Base-by-base conservation (phyloP, 2,888 invertebrate species). In the Tillus elongatus region DNA sequence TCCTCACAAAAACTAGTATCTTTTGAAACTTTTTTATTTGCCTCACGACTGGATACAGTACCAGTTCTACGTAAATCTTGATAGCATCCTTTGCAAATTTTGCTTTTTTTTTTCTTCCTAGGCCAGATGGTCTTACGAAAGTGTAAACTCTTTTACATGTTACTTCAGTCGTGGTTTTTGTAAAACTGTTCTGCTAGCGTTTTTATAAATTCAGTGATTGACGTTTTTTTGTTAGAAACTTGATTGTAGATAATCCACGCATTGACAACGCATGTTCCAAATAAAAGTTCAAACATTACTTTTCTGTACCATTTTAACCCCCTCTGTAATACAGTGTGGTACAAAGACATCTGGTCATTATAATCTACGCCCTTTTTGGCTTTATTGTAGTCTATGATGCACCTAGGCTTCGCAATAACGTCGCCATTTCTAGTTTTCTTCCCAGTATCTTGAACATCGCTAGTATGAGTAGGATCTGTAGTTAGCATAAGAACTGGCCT, bases 311-410 rank as follows among this genome's bases (percentile, higher is more conserved):
- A 40, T 26, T 40, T 40, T 2, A 37, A 2, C 4, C 31, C 30
- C 34, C 26, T 34, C 9, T 34, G 29, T 13, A 41, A n/a, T 3
- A 37, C 37, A 12, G 34, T 10, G 15, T 39, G 39, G 15, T 35
- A 39, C 6, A 35, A 39, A 10, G 39, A 35, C 39, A 39, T 39
- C 30, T 39, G n/a, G n/a, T n/a, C n/a, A n/a, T n/a, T n/a, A n/a
- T n/a, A n/a, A n/a, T n/a, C n/a, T n/a, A n/a, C n/a, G 39, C 19
- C 35, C 32, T 39, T 39, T 16, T 39, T 39, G 6, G 39, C 32
- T 12, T 27, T 36, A 16, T 41, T 41, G 13, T 41, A 41, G 14
- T 37, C 37, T 28, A 32, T 12, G 10, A 38, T 26, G 14, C 34
- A 37, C 15, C 19, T 30, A n/a, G 41, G 40, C 28, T 37, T 37